phyloP scores from a whole-genome alignment of 2,113 vertebrate genomes.

The Gulo gulo region DNA sequence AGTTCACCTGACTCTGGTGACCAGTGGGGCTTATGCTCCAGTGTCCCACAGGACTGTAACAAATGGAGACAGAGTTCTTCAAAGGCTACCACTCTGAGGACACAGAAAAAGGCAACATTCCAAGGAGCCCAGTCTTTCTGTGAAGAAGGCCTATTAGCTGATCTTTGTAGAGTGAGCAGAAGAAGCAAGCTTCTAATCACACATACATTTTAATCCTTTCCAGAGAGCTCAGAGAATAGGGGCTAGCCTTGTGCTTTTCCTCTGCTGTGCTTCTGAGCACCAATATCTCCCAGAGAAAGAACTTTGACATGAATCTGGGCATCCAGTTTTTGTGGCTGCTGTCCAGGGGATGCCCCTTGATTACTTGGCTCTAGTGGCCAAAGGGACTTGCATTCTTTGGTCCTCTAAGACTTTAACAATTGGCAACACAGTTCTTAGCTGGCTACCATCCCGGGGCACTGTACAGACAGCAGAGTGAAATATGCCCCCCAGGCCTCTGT shows the following conservation, averaged over 20 bases:
- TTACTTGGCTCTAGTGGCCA: neutral
- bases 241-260: neutral
- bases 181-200: neutral
- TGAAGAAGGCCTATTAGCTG: neutral
- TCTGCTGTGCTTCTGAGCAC: neutral
- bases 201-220: neutral
- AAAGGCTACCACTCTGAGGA: neutral
- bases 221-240: neutral
- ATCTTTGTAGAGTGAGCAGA: neutral
- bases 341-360: neutral
- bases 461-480: neutral
- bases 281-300: neutral
- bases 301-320: neutral
- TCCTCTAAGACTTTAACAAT: neutral
- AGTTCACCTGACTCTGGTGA: neutral
- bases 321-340: neutral
- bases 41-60: neutral
- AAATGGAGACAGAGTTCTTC: neutral
- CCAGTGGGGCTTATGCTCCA: neutral
- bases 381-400: neutral
- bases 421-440: neutral
- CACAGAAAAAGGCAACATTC: neutral
- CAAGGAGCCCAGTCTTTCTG: neutral
- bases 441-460: neutral
- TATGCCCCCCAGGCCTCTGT: neutral